phyloP scores from a whole-genome alignment of 2,888 invertebrate genomes.

The Chrysina gloriosa region DNA sequence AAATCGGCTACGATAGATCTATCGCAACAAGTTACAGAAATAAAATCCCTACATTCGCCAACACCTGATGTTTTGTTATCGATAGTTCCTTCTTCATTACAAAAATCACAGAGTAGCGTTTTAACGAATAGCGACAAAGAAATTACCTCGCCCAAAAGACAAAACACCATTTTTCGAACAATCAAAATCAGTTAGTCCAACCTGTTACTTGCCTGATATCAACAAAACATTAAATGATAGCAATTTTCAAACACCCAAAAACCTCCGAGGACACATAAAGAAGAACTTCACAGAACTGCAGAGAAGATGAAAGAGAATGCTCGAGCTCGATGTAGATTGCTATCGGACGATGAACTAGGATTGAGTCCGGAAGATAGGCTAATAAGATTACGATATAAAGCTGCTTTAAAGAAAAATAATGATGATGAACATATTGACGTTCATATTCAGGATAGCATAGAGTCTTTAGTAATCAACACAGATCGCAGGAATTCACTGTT shows the following conservation, averaged over 20 bases:
- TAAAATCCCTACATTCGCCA: conserved; percentile 25
- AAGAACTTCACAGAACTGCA: conserved; percentile 66
- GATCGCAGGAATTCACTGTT: conserved; percentile 58
- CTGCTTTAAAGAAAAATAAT: conserved; percentile 45
- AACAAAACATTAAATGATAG: conserved; percentile 28
- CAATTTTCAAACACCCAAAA: conserved; percentile 67
- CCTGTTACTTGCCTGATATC: conserved; percentile 63
- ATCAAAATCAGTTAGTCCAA: conserved; percentile 49
- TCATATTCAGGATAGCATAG: conserved; percentile 55
- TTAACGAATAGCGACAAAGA: conserved; percentile 4
- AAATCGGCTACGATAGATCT: conserved; percentile 61
- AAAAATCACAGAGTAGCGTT: conserved; percentile 53
- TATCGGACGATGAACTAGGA: conserved; percentile 80
- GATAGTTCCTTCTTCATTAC: conserved; percentile 53
- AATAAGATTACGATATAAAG: conserved; percentile 67
- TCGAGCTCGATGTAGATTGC: conserved; percentile 71
- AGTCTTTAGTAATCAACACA: conserved; percentile 56
- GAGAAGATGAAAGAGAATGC: conserved; percentile 74
- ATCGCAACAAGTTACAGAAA: conserved; percentile 33
- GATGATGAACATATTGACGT: conserved; percentile 53
- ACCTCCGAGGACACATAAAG: conserved; percentile 65
- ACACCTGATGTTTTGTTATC: conserved; percentile 60
- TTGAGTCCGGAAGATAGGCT: conserved; percentile 77
- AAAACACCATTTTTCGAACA: too few species aligned
- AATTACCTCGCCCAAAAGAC: background rate